Base-by-base conservation (phyloP, 1,140 invertebrate species). In the Leptinotarsa texana region DNA sequence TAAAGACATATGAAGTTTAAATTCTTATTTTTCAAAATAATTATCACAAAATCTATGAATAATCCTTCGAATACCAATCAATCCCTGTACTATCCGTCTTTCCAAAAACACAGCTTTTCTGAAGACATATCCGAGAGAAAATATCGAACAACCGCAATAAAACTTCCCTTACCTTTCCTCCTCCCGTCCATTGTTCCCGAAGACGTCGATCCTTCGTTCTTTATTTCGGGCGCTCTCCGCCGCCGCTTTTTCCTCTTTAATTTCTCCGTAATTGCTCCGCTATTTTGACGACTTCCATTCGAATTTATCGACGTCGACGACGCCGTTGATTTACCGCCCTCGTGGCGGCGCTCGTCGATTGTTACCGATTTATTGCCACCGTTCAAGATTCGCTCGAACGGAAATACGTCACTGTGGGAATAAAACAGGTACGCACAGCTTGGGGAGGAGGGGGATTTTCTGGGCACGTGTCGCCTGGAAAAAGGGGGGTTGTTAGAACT, bases 401-500 rank as follows among this genome's bases (percentile, higher is more conserved):
- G 74, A 74, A 80, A 80, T 47, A 80, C 72, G 62, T 80, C 76
- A 68, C 79, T 80, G 42, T 74, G 71, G 11, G 78, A 79, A 63
- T 79, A 73, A 47, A 79, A 79, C n/a, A 79, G 51, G 51, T 57
- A 57, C 4, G 15, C n/a, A 57, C 51, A 17, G 51, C 15, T 15
- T 15, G 51, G 15, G 15, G 51, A 57, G 51, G 22, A 13, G 51
- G 3, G 15, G 4, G 51, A 57, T 57, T 57, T 15, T 57, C 51
- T 15, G n/a, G 15, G 51, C 51, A 57, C 51, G 51, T 57, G 51
- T 57, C 15, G n/a, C 4, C 51, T 57, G 51, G 3, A 57, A 57
- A n/a, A 18, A n/a, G 17, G 51, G 33, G 6, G 8, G 33, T 11
- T 42, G 33, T 42, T 42, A 42, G 33, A 42, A 0, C 8, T 33